Conservation (phyloP, 2,797 vertebrate species). For the Chelidonichthys spinosus region DNA sequence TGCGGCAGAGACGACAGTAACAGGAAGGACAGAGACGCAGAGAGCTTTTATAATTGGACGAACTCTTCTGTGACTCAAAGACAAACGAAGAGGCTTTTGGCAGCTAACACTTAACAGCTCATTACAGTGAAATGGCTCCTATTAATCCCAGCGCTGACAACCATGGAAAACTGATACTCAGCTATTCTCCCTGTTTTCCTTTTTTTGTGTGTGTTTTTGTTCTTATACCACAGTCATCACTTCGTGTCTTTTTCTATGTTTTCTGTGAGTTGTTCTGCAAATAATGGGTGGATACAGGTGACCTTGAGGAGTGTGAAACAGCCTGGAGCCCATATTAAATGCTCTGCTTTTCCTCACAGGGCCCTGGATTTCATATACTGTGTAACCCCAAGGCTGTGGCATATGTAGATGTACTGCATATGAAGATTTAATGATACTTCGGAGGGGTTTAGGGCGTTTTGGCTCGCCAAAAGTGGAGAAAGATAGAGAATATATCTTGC, state of each 20-base stretch:
- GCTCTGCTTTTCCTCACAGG: background rate
- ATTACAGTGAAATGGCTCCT: constrained; percentile 79
- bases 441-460: background rate
- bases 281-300: constrained; percentile 47
- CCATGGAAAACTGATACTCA: constrained; percentile 70
- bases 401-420: constrained; percentile 2
- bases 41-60: constrained; percentile 75
- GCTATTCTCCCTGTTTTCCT: constrained; percentile 53
- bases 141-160: constrained; percentile 81
- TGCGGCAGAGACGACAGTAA: constrained; percentile 42
- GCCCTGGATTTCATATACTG: background rate
- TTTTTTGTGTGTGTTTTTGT: constrained; percentile 41
- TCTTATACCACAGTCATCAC: constrained; percentile 25
- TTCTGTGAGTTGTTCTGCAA: constrained; percentile 47
- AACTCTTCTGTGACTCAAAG: constrained; percentile 70
- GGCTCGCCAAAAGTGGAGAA: constrained; percentile 6
- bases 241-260: constrained; percentile 35
- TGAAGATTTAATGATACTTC: constrained; percentile 21
- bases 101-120: constrained; percentile 78
- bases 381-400: constrained; percentile 7
- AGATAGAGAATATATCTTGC: constrained; percentile 7
- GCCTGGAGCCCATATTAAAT: constrained; percentile 21
- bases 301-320: constrained; percentile 43
- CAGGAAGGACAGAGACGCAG: constrained; percentile 39
- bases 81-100: constrained; percentile 75